A percentile compares a stretch with the other conserved stretches of the same genome.
Conservation (phyloP, 2,888 invertebrate species). For the Anarsia innoxiella region DNA sequence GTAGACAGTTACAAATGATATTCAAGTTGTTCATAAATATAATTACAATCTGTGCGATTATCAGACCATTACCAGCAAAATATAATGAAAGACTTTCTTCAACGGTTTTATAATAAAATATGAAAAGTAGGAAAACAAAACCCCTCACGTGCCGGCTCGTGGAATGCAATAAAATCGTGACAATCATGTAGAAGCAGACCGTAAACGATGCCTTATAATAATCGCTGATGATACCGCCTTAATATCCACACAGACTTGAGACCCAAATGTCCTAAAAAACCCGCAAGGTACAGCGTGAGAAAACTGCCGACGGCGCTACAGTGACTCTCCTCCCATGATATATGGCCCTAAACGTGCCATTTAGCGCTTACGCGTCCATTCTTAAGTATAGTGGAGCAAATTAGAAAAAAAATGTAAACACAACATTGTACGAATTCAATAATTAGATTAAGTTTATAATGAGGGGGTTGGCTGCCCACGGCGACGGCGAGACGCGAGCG, state of each 20-base stretch:
- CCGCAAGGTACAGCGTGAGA: conserved; percentile 53
- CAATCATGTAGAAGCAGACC: conserved; percentile 64
- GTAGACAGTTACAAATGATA: no score
- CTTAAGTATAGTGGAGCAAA: conserved; percentile 71
- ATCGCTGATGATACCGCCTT: conserved; percentile 38
- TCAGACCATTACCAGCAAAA: no score
- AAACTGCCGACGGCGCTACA: conserved; percentile 46
- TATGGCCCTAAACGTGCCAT: conserved; percentile 73
- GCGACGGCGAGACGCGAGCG: conserved; percentile 62
- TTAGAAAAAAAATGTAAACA: conserved; percentile 74
- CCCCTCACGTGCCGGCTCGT: conserved; percentile 11
- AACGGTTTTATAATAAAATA: no score
- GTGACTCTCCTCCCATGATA: conserved; percentile 68
- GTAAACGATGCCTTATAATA: conserved; percentile 51
- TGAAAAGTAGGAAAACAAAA: background rate
- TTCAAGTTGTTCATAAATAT: no score
- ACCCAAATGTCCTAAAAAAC: conserved; percentile 34
- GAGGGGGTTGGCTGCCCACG: conserved; percentile 55
- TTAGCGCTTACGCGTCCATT: conserved; percentile 71
- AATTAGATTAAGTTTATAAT: conserved; percentile 74
- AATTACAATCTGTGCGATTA: no score
- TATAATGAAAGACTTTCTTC: no score
- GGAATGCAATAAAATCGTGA: conserved; percentile 48
- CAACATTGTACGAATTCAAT: conserved; percentile 74
- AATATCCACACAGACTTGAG: conserved; percentile 35